A percentile compares a stretch with the other conserved stretches of the same genome.
These are phyloP conservation scores for Toxonevra muliebris DNA, from an alignment of 2,888 invertebrate species.

Conservation along the genomic window DNA sequence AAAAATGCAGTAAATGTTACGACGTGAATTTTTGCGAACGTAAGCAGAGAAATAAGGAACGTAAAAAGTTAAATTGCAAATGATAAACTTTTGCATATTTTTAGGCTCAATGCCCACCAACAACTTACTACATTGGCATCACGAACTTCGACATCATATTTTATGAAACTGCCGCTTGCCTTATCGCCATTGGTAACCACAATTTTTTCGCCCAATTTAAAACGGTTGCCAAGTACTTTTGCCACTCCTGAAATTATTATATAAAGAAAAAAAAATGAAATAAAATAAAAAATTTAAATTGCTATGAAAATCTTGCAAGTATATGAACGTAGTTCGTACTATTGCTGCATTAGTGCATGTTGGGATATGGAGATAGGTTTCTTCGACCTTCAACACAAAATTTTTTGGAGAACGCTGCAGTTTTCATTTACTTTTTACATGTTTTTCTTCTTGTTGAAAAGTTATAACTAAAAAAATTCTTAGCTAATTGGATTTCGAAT, in stretches of 20 bases:
- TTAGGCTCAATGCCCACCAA: not conserved
- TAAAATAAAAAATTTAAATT: too few relatives aligned
- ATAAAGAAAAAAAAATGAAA: slow-evolving; percentile 19
- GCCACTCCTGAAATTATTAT: slow-evolving; percentile 58
- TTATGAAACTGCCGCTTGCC: slow-evolving; percentile 56
- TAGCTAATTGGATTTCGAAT: too few relatives aligned
- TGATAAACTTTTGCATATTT: not conserved
- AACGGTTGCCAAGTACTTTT: slow-evolving; percentile 55
- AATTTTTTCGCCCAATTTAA: slow-evolving; percentile 62
- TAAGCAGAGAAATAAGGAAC: slow-evolving; percentile 13
- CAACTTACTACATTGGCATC: slow-evolving; percentile 62
- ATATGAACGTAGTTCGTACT: too few relatives aligned
- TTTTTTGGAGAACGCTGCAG: too few relatives aligned
- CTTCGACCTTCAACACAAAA: too few relatives aligned
- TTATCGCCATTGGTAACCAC: slow-evolving; percentile 60
- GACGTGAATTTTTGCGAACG: slow-evolving; percentile 19
- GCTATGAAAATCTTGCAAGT: too few relatives aligned
- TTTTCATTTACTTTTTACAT: too few relatives aligned
- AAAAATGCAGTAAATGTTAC: slow-evolving; percentile 11
- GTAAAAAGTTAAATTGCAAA: slow-evolving; percentile 26
- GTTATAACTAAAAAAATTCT: too few relatives aligned
- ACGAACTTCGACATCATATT: slow-evolving; percentile 64
- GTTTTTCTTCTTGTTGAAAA: too few relatives aligned
- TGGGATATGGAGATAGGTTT: too few relatives aligned
- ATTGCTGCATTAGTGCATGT: too few relatives aligned